Evolutionary conservation across 2,888 invertebrate species (phyloP), one percentile per base, ranked within the genome.

Genomic region (Plagodis pulveraria): DNA sequence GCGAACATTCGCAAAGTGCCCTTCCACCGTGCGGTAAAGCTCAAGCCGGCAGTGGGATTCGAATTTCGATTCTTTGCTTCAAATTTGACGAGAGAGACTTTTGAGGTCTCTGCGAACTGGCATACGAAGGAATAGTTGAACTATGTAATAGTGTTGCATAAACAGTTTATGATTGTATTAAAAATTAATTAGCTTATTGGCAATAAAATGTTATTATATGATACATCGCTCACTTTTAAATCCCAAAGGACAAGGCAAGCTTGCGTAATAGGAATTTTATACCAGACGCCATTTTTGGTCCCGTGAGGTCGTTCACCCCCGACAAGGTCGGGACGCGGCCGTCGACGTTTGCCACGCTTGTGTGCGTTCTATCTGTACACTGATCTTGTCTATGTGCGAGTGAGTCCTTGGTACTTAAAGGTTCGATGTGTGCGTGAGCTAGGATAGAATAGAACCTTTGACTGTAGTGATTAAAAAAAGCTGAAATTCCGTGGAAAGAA

Each of bases 291-390:
- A 56, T 59, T 59, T 50, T 61, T 59, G 58, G 53, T 62, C 49
- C 36, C 12, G 58, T n/a, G 67, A 77, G 88, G 79, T 83, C 88
- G 63, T 78, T 76, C 81, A 87, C 84, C 79, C 71, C 69, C 11
- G 76, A 81, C 89, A 89, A 89, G 89, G 89, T 87, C 89, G 89
- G 77, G 76, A 72, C 78, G 72, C 79, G 88, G 86, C 65, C 85
- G 74, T 74, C 84, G 87, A 84, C 59, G 33, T 41, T 34, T 35
- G n/a, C 5, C 40, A 22, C 12, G 50, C 41, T 12, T 22, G 56
- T 56, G 55, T 52, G 60, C 32, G 22, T 32, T 8, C 44, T 12
- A 12, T 42, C 12, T 12, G 11, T 42, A 42, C 42, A 42, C 5
- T 5, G 12, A 12, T 12, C 12, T 0, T 42, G 8, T 42, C 5